phyloP scores from a whole-genome alignment of 2,797 vertebrate species.

The Melanotaenia nigrans region DNA sequence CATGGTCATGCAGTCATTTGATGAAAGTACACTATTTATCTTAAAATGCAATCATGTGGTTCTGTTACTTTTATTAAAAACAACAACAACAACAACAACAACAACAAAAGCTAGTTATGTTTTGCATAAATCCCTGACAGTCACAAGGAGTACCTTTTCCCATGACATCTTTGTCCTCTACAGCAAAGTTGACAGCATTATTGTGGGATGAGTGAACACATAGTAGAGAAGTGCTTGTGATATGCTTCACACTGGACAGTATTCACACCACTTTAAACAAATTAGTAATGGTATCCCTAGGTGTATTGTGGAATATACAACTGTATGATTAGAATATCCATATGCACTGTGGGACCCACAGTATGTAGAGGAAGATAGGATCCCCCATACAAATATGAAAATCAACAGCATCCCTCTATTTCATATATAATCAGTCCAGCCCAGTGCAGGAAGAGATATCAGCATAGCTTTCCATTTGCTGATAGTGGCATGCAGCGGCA shows the following conservation, averaged over 20 bases:
- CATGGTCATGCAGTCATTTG: not conserved
- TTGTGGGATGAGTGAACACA: slow-evolving; percentile 53
- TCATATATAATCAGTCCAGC: slow-evolving; percentile 72
- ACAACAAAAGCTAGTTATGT: not conserved
- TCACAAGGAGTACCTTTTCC: slow-evolving; percentile 33
- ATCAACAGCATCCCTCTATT: slow-evolving; percentile 67
- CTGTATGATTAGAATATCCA: slow-evolving; percentile 76
- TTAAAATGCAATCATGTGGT: slow-evolving; percentile 36
- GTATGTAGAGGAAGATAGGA: slow-evolving; percentile 76
- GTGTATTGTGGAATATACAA: slow-evolving; percentile 67
- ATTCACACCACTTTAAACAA: slow-evolving; percentile 74
- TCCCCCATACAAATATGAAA: slow-evolving; percentile 76
- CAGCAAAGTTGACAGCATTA: slow-evolving; percentile 75
- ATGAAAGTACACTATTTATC: slow-evolving; percentile 8
- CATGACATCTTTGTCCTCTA: slow-evolving; percentile 73
- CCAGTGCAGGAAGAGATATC: slow-evolving; percentile 73
- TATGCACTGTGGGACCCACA: slow-evolving; percentile 67
- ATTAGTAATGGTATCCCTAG: slow-evolving; percentile 81
- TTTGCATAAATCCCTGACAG: slow-evolving; percentile 32
- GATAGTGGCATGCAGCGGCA: slow-evolving; percentile 74
- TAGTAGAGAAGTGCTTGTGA: slow-evolving; percentile 49
- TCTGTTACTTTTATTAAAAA: slow-evolving; percentile 10
- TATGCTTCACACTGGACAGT: slow-evolving; percentile 56
- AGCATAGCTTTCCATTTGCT: slow-evolving; percentile 79
- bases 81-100: not conserved